Conservation (phyloP, 2,888 invertebrate species). For the Gisinianus flammeolus region DNA sequence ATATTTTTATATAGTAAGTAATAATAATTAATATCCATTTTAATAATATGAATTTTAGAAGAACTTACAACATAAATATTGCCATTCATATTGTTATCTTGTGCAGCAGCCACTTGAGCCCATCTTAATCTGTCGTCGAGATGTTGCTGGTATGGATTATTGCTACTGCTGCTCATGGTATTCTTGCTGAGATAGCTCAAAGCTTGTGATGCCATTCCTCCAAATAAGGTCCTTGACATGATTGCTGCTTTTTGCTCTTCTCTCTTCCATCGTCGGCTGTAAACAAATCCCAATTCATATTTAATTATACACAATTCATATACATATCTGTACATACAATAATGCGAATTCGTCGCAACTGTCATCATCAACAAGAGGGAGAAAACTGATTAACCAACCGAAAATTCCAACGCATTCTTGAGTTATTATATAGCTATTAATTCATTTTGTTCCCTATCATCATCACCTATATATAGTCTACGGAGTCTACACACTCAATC, state of each 20-base stretch:
- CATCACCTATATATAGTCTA: too few relatives aligned
- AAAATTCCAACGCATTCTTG: too few relatives aligned
- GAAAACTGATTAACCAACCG: too few relatives aligned
- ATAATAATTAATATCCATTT: conserved; percentile 6
- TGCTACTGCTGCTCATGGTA: conserved; percentile 70
- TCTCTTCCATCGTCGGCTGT: conserved; percentile 84
- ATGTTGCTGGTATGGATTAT: conserved; percentile 64
- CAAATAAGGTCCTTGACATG: conserved; percentile 75
- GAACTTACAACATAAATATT: conserved; percentile 61
- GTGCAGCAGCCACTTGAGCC: conserved; percentile 88
- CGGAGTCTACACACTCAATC: too few relatives aligned
- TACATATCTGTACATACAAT: too few relatives aligned
- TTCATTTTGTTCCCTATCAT: too few relatives aligned
- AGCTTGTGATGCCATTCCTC: conserved; percentile 75
- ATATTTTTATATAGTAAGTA: not conserved
- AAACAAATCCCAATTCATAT: conserved; percentile 51
- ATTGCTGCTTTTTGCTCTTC: conserved; percentile 76
- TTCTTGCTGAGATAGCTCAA: conserved; percentile 64
- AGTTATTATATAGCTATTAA: too few relatives aligned
- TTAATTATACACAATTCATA: too few relatives aligned
- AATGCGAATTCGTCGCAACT: too few relatives aligned
- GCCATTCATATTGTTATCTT: conserved; percentile 65
- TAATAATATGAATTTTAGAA: too few relatives aligned
- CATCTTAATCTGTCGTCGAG: conserved; percentile 82
- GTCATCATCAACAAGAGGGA: too few relatives aligned